These are phyloP conservation scores for Chironomus tentans DNA, from an alignment of 2,888 invertebrate species.

Conservation along the genomic window DNA sequence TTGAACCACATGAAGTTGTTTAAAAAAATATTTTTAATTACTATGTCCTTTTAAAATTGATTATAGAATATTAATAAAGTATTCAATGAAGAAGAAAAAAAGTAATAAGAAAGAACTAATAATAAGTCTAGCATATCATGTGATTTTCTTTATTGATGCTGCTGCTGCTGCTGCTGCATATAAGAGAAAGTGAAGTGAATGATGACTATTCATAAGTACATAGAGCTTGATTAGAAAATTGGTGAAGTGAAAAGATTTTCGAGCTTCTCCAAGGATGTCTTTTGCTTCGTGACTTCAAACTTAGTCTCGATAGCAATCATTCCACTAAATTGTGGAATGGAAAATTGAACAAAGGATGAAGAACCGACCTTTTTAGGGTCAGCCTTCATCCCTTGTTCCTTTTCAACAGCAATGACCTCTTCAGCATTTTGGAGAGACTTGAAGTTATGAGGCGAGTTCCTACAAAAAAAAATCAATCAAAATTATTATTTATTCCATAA, in stretches of 20 bases:
- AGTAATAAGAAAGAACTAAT: neutral
- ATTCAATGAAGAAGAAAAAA: neutral
- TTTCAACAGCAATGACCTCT: neutral
- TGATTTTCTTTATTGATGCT: neutral
- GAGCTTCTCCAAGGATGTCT: slow-evolving; percentile 10
- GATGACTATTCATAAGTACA: neutral
- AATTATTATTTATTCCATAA: neutral
- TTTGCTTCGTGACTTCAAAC: slow-evolving; percentile 13
- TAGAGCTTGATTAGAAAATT: neutral
- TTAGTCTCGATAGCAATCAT: neutral
- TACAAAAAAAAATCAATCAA: neutral
- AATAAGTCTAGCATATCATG: neutral
- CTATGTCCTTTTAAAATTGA: neutral
- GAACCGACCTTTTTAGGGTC: too few relatives aligned
- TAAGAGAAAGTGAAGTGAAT: neutral
- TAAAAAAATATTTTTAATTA: neutral
- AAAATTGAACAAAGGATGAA: neutral
- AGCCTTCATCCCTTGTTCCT: neutral
- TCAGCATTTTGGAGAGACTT: neutral
- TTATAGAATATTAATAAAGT: neutral
- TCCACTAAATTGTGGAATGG: slow-evolving; percentile 1
- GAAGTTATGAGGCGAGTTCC: neutral
- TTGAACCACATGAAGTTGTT: neutral
- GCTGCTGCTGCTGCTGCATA: neutral
- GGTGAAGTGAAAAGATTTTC: neutral